Evolutionary conservation across 2,113 vertebrate species (phyloP), one percentile per base, ranked within the genome.

Genomic region (Anguilla rostrata): DNA sequence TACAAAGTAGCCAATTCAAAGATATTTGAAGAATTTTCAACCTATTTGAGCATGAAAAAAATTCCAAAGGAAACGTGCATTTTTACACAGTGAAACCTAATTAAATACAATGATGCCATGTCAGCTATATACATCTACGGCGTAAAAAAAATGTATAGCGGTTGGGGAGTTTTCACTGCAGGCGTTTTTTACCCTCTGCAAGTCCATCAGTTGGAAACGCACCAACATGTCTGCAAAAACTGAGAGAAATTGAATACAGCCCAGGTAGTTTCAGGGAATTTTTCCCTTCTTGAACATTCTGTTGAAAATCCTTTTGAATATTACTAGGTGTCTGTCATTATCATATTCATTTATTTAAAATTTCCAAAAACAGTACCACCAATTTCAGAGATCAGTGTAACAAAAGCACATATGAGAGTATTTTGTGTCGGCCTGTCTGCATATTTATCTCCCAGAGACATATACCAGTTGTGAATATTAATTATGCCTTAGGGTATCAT

Each of bases 171-270:
- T 91, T 93, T 89, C 86, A 91, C 95, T 95, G 95, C 95, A 95
- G 95, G 91, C 91, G 91, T 71, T 95, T 93, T 93, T 92, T 94
- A 94, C 92, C 95, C 93, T 94, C 94, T 94, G 93, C 91, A 95
- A 91, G 57, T 81, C 92, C 94, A 89, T 92, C 92, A 92, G 83
- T 90, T 95, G 95, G 94, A 95, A 93, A 81, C n/a, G 5, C 89
- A 93, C 95, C 95, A 96, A 94, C 89, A 83, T 92, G 94, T 95
- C 95, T 95, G 93, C 92, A 94, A 95, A 95, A 95, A 94, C 93
- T 94, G 93, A 94, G 94, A 96, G 93, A 95, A 95, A 95, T 95
- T 95, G 91, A 95, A 95, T 94, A 93, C 92, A n/a, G 81, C 2
- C 16, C 20, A 91, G 92, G 89, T 89, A 92, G 93, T 87, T 56